Evolutionary conservation across 2,888 invertebrate genomes (phyloP).

Genomic region (Calameuta pallipes): DNA sequence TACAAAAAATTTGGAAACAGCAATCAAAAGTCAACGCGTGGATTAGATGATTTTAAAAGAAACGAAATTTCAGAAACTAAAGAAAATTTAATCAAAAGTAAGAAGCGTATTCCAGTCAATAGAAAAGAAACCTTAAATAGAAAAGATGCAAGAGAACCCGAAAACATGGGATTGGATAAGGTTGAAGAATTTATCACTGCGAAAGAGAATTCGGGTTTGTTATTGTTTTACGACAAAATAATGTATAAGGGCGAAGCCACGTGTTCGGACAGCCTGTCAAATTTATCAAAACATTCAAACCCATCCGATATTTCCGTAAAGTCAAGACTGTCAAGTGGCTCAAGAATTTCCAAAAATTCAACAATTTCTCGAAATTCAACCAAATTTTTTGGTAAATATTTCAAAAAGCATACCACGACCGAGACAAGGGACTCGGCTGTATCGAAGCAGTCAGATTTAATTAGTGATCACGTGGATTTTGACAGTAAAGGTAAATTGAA

Average conservation of each 20-base stretch:
- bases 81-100: too few species aligned
- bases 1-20: too few species aligned
- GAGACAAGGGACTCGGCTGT: background rate
- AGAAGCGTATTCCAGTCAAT: too few species aligned
- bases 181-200: background rate
- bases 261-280: slow-evolving; percentile 15
- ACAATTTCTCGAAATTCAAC: background rate
- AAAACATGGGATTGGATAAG: too few species aligned
- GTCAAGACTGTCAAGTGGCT: background rate
- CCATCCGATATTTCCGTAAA: background rate
- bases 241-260: slow-evolving; percentile 7
- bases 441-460: background rate
- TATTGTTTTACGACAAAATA: background rate
- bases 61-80: too few species aligned
- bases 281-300: slow-evolving; percentile 13
- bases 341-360: background rate
- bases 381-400: background rate
- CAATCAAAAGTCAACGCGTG: too few species aligned
- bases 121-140: too few species aligned
- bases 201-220: slow-evolving; percentile 7
- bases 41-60: too few species aligned
- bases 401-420: background rate
- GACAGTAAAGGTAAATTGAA: background rate
- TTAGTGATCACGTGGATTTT: too few species aligned
- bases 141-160: too few species aligned